Evolutionary conservation across 2,888 invertebrate genomes (phyloP).

Genomic region (Sesia apiformis): DNA sequence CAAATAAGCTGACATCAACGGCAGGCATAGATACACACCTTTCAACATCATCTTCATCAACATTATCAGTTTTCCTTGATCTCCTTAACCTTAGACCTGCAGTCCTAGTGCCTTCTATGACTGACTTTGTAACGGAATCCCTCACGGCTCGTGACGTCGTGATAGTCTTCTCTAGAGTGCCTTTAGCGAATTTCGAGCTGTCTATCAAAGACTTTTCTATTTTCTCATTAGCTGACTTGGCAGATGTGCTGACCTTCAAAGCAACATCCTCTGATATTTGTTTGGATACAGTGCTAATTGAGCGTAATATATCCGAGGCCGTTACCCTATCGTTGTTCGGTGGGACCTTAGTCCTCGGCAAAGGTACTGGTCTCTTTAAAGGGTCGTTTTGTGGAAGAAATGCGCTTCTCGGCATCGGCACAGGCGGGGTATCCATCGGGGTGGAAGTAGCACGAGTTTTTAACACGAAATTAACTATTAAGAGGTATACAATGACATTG

Average conservation of each 20-base stretch:
- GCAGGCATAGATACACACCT: constrained; percentile 74
- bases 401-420: constrained; percentile 53
- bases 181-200: constrained; percentile 58
- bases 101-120: constrained; percentile 77
- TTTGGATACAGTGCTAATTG: constrained; percentile 71
- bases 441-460: constrained; percentile 9
- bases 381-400: constrained; percentile 31
- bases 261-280: constrained; percentile 74
- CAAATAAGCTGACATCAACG: constrained; percentile 75
- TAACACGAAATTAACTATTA: constrained; percentile 19
- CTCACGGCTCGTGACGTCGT: constrained; percentile 65
- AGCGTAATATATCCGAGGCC: constrained; percentile 60
- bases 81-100: constrained; percentile 65
- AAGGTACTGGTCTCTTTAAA: constrained; percentile 65
- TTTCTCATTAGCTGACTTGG: constrained; percentile 53
- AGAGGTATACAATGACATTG: constrained; percentile 28
- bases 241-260: constrained; percentile 58
- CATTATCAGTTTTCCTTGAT: constrained; percentile 31
- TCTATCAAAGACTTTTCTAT: constrained; percentile 50
- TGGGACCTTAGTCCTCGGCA: constrained; percentile 60
- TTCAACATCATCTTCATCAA: constrained; percentile 30
- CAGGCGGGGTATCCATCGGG: constrained; percentile 57
- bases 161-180: constrained; percentile 59
- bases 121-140: constrained; percentile 73
- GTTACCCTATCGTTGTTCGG: constrained; percentile 36